Base-by-base conservation (phyloP, 2,113 vertebrate species). In the Apus apus region DNA sequence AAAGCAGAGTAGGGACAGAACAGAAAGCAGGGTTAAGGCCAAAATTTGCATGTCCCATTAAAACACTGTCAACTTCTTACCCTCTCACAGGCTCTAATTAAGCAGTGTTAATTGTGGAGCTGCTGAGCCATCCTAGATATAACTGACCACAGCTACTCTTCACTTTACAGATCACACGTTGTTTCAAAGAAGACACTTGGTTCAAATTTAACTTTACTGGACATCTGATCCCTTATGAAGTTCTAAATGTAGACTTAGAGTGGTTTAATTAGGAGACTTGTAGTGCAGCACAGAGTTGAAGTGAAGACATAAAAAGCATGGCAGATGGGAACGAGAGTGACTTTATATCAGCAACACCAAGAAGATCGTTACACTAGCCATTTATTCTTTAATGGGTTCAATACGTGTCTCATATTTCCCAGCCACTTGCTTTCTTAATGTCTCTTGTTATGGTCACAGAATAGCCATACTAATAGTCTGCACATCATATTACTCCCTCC, bases 321-420 rank as follows among this genome's bases (percentile, higher is more conserved):
- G 84, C 87, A 85, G 89, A 70, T 91, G 87, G 51, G 48, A 84
- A 79, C 43, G 36, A 51, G 34, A 61, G 72, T 74, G 79, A 90
- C 95, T 97, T 91, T 86, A 58, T 89, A 86, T 89, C 58, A 74
- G 77, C 50, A 79, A 36, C 76, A 94, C 36, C 60, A 38, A 85
- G 75, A 87, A 89, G 72, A 90, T 85, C 72, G 58, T 97, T 96
- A 96, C 73, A 72, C 67, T 90, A 85, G 56, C 78, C 89, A 91
- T 96, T 96, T 95, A 72, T 93, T 96, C 90, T 75, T 90, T 97
- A 96, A 94, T 95, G 85, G 70, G 36, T 95, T 94, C 83, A 85
- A 48, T 90, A 68, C 3, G 6, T 85, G 77, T 45, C 60, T 95
- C 73, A 40, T 96, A 85, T 93, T 89, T 96, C 89, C 88, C 80